phyloP scores from a whole-genome alignment of 2,113 vertebrate genomes.

The Strix aluco region DNA sequence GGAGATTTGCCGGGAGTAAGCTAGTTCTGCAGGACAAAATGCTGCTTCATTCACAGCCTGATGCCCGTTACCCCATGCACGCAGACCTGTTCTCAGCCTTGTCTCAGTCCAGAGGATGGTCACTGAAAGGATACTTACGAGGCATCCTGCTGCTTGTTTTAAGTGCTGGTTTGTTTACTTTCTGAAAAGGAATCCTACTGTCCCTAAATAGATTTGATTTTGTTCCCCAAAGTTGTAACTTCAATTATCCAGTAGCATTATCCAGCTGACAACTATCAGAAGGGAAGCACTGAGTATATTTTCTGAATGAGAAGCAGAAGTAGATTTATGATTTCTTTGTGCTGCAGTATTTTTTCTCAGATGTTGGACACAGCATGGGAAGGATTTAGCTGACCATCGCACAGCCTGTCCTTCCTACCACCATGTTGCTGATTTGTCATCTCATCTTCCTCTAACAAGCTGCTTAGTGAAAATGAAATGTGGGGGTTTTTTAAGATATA shows the following conservation, averaged over 20 bases:
- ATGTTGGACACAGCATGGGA: not conserved
- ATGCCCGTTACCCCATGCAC: rapidly evolving
- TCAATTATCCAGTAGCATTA: not conserved
- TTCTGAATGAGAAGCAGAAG: conserved; percentile 14
- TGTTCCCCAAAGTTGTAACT: not conserved
- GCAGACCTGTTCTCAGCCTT: not conserved
- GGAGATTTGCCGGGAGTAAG: not conserved
- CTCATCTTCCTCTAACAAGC: not conserved
- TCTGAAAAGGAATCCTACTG: not conserved
- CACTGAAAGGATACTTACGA: not conserved
- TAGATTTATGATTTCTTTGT: not conserved
- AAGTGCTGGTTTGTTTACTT: not conserved
- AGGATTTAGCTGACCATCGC: not conserved
- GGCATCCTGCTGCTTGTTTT: not conserved
- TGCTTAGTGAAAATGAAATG: not conserved
- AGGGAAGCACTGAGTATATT: not conserved
- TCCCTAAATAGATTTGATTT: not conserved
- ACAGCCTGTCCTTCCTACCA: not conserved
- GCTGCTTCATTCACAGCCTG: not conserved
- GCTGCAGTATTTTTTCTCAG: not conserved
- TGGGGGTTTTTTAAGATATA: not conserved
- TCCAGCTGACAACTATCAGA: not conserved
- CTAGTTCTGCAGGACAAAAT: not conserved
- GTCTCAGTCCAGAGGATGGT: not conserved
- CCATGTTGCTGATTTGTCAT: not conserved